phyloP scores from a whole-genome alignment of 2,113 vertebrate genomes.

The Cottus gobio region DNA sequence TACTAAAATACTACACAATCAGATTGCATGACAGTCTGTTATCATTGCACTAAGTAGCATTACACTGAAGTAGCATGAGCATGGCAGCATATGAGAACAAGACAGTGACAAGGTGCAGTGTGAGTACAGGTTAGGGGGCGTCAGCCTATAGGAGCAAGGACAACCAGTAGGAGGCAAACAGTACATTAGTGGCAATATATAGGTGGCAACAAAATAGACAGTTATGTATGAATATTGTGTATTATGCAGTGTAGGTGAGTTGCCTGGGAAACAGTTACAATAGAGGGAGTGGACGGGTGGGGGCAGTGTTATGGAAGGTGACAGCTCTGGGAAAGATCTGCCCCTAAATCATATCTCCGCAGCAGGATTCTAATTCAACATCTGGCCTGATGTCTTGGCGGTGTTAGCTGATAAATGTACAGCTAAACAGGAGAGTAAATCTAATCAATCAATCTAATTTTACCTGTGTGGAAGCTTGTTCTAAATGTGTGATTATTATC shows the following conservation, averaged over 20 bases:
- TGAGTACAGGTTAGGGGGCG: not conserved
- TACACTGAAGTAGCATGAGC: not conserved
- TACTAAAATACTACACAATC: not conserved
- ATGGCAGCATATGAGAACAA: not conserved
- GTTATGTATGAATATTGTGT: not conserved
- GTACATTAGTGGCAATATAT: not conserved
- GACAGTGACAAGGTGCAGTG: not conserved
- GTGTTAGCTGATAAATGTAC: not conserved
- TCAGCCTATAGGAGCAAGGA: not conserved
- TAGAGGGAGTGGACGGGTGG: not conserved
- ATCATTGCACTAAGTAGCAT: not conserved
- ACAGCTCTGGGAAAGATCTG: not conserved
- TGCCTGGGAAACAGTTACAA: slow-evolving; percentile 9
- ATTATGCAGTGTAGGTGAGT: not conserved
- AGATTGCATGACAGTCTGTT: not conserved
- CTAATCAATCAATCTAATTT: not conserved
- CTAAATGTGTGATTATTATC: not conserved
- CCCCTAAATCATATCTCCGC: not conserved
- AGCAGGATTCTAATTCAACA: not conserved
- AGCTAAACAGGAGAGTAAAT: not conserved
- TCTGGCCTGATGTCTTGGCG: not conserved
- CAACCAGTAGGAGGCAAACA: not conserved
- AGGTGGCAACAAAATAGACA: not conserved
- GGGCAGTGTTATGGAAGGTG: not conserved
- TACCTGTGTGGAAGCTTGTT: not conserved